Base-by-base conservation (phyloP, 2,113 vertebrate species). In the Nothocercus nigrocapillus region DNA sequence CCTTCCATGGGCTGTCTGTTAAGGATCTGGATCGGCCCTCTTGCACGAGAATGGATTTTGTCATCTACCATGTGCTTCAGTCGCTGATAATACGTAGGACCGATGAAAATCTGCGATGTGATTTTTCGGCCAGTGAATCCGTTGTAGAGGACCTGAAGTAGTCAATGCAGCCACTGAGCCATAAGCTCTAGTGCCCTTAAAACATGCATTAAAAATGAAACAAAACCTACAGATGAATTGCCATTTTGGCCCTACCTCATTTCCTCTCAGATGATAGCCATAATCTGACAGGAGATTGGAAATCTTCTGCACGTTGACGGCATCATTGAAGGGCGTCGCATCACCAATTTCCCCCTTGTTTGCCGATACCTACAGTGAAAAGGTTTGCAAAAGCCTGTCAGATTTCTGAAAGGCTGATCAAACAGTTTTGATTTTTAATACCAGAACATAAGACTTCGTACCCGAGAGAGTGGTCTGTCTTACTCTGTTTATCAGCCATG, bases 1-100 rank as follows among this genome's bases (percentile, higher is more conserved):
- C 99, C 99, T 96, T 99, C 99, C 99, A 99, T 99, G 15, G 99
- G 99, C 96, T 99, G 99, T 44, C 99, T 98, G 91, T 99, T 99
- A 40, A 99, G 99, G 93, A 99, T 99, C 98, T 99, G 99, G 85
- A 99, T 99, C 1, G 99, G 99, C 9, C 99, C 99, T n/a, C 99
- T 97, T 56, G 99, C 99, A 84, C 99, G 98, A 7, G 99, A 99
- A 97, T 99, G 99, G 97, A 99, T 99, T 97, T 99, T 99, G 89
- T 99, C 99, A 49, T 99, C 99, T 86, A 99, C 99, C 99, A 99
- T 99, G 90, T 99, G 99, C 95, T 99, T 99, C 88, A 99, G 96
- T 28, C 99, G 98, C 95, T 99, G 99, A 81, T 99, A 99, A 36
- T 99, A 99, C 0, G 99, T 99, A 13, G 99, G 99, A 5, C 99